phyloP scores from a whole-genome alignment of 2,113 vertebrate species.

The Oreotrochilus melanogaster region DNA sequence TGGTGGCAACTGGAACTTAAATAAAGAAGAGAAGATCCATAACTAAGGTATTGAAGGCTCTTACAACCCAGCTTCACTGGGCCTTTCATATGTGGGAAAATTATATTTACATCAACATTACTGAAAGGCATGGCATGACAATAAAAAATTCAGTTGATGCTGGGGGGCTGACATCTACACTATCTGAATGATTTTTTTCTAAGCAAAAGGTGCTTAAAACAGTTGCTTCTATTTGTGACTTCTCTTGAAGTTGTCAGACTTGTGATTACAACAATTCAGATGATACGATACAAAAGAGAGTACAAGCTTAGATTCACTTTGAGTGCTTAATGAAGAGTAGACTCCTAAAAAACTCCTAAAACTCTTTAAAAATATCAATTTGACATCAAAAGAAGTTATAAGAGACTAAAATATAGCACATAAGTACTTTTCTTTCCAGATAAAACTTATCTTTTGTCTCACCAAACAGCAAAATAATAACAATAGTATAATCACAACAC shows the following conservation, averaged over 20 bases:
- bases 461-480: too few species aligned
- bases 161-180: neutral
- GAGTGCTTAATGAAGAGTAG: neutral
- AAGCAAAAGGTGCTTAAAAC: neutral
- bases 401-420: neutral
- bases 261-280: neutral
- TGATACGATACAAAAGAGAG: neutral
- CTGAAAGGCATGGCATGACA: neutral
- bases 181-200: neutral
- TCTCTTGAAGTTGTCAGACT: neutral
- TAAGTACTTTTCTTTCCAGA: neutral
- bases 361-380: neutral
- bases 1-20: neutral
- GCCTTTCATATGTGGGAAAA: neutral
- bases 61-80: neutral
- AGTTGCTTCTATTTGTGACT: neutral
- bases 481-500: neutral
- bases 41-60: neutral
- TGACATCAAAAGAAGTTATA: neutral
- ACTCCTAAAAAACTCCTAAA: neutral
- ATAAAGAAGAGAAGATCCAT: neutral
- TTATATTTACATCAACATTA: neutral
- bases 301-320: neutral
- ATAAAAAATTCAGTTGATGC: neutral
- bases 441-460: neutral